These are phyloP conservation scores for Cavia porcellus DNA, from an alignment of 2,113 vertebrate genomes.

Conservation along the genomic window DNA sequence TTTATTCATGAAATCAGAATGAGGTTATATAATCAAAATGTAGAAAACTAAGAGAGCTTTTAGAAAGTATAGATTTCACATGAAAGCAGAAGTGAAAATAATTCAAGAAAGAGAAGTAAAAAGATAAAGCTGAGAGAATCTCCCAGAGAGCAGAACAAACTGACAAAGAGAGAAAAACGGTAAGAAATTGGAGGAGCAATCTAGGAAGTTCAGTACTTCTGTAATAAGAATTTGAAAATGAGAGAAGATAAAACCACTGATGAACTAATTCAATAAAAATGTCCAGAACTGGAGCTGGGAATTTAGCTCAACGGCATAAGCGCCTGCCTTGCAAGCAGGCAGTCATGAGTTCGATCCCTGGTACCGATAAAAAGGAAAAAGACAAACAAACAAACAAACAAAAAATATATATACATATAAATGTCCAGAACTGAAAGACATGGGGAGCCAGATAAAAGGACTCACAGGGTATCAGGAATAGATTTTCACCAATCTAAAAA, in stretches of 20 bases:
- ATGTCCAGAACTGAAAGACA: neutral
- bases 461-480: neutral
- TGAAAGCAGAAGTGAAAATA: conserved; percentile 24
- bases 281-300: neutral
- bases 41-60: conserved; percentile 18
- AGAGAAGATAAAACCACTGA: neutral
- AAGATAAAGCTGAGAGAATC: conserved; percentile 25
- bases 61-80: neutral
- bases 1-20: neutral
- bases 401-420: neutral
- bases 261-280: neutral
- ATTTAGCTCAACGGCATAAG: too few species aligned
- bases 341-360: too few species aligned
- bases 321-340: too few species aligned
- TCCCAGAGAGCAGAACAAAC: neutral
- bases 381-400: too few species aligned
- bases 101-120: neutral
- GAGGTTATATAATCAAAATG: neutral
- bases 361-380: too few species aligned
- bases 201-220: neutral
- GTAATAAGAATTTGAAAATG: neutral
- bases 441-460: neutral
- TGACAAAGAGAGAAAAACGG: neutral
- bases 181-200: neutral
- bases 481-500: neutral